phyloP scores from a whole-genome alignment of 2,113 vertebrate genomes.

The Muntiacus reevesi region DNA sequence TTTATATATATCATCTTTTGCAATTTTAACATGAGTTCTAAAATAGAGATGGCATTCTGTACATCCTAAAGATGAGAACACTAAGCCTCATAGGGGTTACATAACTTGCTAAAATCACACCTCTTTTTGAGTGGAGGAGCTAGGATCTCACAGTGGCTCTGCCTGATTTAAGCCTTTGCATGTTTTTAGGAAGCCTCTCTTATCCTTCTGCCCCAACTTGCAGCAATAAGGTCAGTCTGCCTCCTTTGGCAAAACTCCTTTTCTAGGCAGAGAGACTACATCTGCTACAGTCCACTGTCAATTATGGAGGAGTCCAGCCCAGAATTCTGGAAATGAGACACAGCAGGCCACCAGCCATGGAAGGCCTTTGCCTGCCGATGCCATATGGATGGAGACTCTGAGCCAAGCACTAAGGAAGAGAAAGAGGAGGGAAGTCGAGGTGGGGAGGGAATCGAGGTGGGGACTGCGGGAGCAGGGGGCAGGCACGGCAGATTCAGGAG shows the following conservation, averaged over 20 bases:
- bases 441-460: background rate
- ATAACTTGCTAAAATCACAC: background rate
- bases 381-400: background rate
- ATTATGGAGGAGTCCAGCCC: background rate
- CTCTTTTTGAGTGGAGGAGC: background rate
- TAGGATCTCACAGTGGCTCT: background rate
- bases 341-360: background rate
- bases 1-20: background rate
- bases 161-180: background rate
- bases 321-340: conserved; percentile 6
- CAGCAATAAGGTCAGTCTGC: background rate
- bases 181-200: background rate
- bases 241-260: background rate
- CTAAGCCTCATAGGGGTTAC: background rate
- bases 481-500: background rate
- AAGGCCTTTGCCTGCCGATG: conserved; percentile 49
- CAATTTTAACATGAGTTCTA: background rate
- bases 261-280: background rate
- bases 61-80: conserved; percentile 7
- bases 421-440: background rate
- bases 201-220: background rate
- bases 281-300: background rate
- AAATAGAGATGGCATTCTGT: background rate
- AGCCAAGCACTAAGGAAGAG: conserved; percentile 47
- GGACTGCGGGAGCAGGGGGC: background rate